Percentiles rank a stretch among this genome's conserved stretches.
Conservation (phyloP, 2,113 vertebrate genomes). For the Alexandromys fortis region DNA sequence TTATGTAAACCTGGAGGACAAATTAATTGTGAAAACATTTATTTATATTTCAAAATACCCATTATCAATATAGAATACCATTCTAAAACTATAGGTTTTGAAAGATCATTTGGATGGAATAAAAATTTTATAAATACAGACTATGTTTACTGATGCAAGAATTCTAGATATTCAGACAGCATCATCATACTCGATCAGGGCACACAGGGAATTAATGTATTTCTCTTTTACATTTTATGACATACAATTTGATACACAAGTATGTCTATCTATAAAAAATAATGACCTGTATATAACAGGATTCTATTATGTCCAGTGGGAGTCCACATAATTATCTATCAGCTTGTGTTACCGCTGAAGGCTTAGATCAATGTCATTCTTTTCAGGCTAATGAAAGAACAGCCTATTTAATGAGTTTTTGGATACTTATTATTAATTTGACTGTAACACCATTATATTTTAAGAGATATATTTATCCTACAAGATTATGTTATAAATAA, state of each 20-base stretch:
- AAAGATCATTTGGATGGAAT: slow-evolving; percentile 33
- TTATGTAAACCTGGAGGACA: slow-evolving; percentile 73
- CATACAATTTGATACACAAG: background rate
- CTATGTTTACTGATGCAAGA: background rate
- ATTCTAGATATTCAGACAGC: background rate
- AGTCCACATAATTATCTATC: slow-evolving; percentile 48
- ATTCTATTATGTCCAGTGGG: background rate
- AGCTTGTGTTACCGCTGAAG: slow-evolving; percentile 33
- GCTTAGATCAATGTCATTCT: slow-evolving; percentile 1
- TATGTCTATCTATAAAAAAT: background rate
- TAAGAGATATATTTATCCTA: slow-evolving; percentile 38
- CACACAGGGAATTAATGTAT: background rate
- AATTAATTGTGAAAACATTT: slow-evolving; percentile 72
- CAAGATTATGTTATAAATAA: slow-evolving; percentile 43
- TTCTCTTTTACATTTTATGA: background rate
- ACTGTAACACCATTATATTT: slow-evolving; percentile 24
- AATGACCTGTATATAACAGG: slow-evolving; percentile 26
- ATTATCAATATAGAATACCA: slow-evolving; percentile 18
- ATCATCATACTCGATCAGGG: background rate
- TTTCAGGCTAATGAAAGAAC: slow-evolving; percentile 18
- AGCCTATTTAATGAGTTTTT: slow-evolving; percentile 43
- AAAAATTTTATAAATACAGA: slow-evolving; percentile 35
- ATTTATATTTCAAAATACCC: slow-evolving; percentile 70
- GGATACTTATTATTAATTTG: slow-evolving; percentile 55
- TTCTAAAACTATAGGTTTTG: slow-evolving; percentile 18